A percentile compares a stretch with the other conserved stretches of the same genome.
These are phyloP conservation scores for Rhorus exstirpatorius DNA, from an alignment of 2,888 invertebrate genomes.

Conservation along the genomic window DNA sequence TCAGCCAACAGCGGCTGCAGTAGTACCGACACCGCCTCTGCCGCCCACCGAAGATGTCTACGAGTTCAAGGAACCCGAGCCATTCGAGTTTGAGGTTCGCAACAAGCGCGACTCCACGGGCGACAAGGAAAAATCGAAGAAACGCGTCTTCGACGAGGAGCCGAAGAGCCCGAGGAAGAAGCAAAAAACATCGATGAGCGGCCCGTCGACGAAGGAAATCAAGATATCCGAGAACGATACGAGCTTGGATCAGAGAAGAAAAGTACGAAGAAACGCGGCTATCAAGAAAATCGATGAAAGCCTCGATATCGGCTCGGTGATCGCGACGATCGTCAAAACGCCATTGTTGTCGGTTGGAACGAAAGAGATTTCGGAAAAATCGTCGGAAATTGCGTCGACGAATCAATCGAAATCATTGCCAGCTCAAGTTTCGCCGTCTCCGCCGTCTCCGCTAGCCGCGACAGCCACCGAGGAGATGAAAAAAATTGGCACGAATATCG, in stretches of 20 bases:
- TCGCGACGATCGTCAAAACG: conserved; percentile 71
- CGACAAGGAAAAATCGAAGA: conserved; percentile 83
- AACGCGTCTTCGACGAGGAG: conserved; percentile 83
- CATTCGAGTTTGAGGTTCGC: conserved; percentile 92
- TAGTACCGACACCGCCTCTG: neutral
- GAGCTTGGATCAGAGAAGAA: conserved; percentile 58
- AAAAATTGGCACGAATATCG: conserved; percentile 76
- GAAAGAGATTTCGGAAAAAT: conserved; percentile 87
- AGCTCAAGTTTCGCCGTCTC: conserved; percentile 50
- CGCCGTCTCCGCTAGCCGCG: conserved; percentile 33
- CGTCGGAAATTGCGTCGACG: conserved; percentile 86
- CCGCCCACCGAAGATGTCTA: conserved; percentile 89
- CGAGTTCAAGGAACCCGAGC: conserved; percentile 96
- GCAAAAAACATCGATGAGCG: conserved; percentile 75
- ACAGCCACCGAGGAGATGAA: conserved; percentile 72
- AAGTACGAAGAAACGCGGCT: conserved; percentile 72
- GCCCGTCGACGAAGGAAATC: conserved; percentile 71
- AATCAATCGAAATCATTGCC: conserved; percentile 78
- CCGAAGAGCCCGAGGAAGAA: conserved; percentile 84
- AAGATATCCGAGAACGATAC: conserved; percentile 64
- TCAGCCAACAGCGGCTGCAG: neutral
- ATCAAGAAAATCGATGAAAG: conserved; percentile 74
- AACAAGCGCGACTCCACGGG: conserved; percentile 82
- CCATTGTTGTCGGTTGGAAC: conserved; percentile 72
- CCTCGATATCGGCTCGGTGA: conserved; percentile 40